Conservation (phyloP, 2,797 vertebrate genomes). For the Craterocephalus amniculus region DNA sequence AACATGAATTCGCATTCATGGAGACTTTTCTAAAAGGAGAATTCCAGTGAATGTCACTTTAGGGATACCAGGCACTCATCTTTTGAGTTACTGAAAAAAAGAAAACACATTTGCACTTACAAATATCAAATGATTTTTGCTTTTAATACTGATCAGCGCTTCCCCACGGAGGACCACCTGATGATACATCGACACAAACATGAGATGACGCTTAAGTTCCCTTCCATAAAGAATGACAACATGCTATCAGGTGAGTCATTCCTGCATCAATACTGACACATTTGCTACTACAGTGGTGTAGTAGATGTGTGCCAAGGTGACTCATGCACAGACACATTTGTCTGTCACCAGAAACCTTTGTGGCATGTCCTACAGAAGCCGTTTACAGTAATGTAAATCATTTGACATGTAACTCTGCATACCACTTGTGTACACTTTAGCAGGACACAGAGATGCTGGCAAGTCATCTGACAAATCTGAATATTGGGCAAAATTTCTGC, state of each 20-base stretch:
- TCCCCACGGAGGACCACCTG: conserved; percentile 98
- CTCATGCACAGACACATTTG: conserved; percentile 53
- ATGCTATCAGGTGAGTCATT: conserved; percentile 95
- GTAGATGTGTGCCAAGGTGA: conserved; percentile 57
- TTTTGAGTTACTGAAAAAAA: conserved; percentile 1
- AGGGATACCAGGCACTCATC: conserved; percentile 5
- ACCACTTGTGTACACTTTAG: conserved; percentile 18
- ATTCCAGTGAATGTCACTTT: conserved; percentile 13
- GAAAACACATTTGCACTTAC: not conserved
- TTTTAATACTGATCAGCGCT: conserved; percentile 84
- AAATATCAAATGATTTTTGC: not conserved
- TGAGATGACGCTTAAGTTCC: conserved; percentile 99
- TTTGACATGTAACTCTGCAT: conserved; percentile 17
- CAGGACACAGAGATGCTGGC: conserved; percentile 27
- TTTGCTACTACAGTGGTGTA: conserved; percentile 19
- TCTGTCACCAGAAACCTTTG: conserved; percentile 58
- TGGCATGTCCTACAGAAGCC: conserved; percentile 43
- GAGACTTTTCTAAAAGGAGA: conserved; percentile 17
- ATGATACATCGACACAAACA: conserved; percentile 99
- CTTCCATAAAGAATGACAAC: conserved; percentile 98
- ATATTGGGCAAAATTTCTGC: conserved; percentile 39
- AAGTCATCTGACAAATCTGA: conserved; percentile 23
- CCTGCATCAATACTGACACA: conserved; percentile 34
- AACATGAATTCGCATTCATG: conserved; percentile 11
- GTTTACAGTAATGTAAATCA: conserved; percentile 62